Base-by-base conservation (phyloP, 2,113 vertebrate genomes). In the Cinclus cinclus region DNA sequence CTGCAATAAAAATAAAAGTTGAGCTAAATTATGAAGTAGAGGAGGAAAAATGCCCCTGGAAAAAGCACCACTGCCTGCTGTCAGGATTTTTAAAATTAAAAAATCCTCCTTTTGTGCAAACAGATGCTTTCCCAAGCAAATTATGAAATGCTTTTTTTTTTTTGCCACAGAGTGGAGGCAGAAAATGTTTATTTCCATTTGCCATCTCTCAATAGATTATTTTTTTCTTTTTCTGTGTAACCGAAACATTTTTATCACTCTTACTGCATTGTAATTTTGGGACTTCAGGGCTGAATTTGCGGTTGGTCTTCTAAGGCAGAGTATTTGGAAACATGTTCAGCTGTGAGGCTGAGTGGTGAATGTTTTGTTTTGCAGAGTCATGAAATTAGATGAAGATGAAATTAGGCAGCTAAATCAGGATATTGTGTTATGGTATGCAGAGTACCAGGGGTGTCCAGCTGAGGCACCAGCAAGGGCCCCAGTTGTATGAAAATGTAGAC, bases 181-280 rank as follows among this genome's bases (percentile, higher is more conserved):
- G 33, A 65, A 78, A 86, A 44, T 47, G 56, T 0, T 4, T 65
- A 4, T 55, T 80, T 76, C 22, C 17, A 33, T 50, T 69, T 62
- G 11, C 47, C 13, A n/a, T 67, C 31, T 75, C 13, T 49, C 21
- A 58, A 0, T 41, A 70, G 41, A 23, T 55, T 19, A 28, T n/a
- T 64, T 44, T 82, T 79, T 30, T 5, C 6, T 76, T 87, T 27
- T 28, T 9, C 23, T 0, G 0, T 37, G 25, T 69, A 73, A 60
- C 44, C 20, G 13, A 1, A 19, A 21, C 5, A 23, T 59, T 75
- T 76, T 91, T 59, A 27, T 64, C 25, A 28, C 22, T 44, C 24
- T 49, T 53, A 41, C 14, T 47, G 4, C 18, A 1, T 31, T 55
- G 8, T 0, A 4, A 4, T 59, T 53, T 83, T 44, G 23, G 4